phyloP scores from a whole-genome alignment of 2,888 invertebrate genomes.

The Stenolophus ochropezus region DNA sequence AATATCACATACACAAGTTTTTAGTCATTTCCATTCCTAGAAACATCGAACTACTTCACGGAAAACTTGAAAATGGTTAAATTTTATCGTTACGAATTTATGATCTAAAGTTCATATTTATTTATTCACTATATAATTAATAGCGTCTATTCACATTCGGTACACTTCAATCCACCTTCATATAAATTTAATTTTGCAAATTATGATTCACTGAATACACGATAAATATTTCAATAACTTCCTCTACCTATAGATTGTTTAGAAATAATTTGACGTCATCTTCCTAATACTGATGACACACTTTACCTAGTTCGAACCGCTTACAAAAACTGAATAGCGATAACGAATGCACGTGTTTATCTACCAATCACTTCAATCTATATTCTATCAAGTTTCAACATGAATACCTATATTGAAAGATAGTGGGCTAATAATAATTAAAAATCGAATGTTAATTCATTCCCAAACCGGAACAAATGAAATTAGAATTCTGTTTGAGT shows the following conservation, averaged over 20 bases:
- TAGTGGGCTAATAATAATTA: slow-evolving; percentile 22
- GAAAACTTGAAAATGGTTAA: too few relatives aligned
- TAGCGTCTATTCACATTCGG: too few relatives aligned
- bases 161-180: too few relatives aligned
- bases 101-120: too few relatives aligned
- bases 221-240: background rate
- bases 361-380: slow-evolving; percentile 9
- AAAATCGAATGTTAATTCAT: slow-evolving; percentile 21
- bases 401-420: background rate
- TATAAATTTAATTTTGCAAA: too few relatives aligned
- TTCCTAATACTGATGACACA: background rate
- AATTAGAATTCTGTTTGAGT: slow-evolving; percentile 33
- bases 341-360: slow-evolving; percentile 1
- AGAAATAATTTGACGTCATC: background rate
- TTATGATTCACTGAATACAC: background rate
- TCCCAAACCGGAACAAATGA: slow-evolving; percentile 28
- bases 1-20: too few relatives aligned
- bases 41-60: too few relatives aligned
- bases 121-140: too few relatives aligned
- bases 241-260: background rate
- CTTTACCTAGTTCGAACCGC: background rate
- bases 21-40: too few relatives aligned
- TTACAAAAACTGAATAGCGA: background rate
- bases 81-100: too few relatives aligned
- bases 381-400: slow-evolving; percentile 3